Percentiles rank a stretch among this genome's conserved stretches.
These are phyloP conservation scores for Neodiprion pinetum DNA, from an alignment of 1,140 invertebrate genomes.

Conservation along the genomic window DNA sequence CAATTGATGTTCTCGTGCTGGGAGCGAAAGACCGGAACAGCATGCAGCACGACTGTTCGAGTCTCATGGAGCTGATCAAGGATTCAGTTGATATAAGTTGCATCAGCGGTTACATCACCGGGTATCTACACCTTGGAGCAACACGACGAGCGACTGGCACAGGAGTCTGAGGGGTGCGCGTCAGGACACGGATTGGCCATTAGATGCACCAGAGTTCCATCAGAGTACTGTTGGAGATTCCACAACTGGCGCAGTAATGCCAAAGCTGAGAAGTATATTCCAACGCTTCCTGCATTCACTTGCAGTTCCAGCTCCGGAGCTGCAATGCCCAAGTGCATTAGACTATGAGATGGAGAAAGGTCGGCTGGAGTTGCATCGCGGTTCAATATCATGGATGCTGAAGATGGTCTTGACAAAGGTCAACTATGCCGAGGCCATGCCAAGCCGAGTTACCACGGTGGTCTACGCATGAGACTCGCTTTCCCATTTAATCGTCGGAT, in stretches of 20 bases:
- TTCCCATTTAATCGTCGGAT: neutral
- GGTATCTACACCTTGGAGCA: constrained; percentile 57
- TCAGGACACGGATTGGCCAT: constrained; percentile 58
- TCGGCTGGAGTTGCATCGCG: neutral
- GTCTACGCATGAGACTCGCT: neutral
- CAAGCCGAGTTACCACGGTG: neutral
- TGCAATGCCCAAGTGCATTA: neutral
- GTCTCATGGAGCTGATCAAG: constrained; percentile 1
- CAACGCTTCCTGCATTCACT: neutral
- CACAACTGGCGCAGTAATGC: constrained; percentile 17
- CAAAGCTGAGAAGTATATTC: neutral
- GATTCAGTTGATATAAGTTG: constrained; percentile 8
- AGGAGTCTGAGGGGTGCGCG: constrained; percentile 50
- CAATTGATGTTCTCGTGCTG: neutral
- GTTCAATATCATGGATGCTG: constrained; percentile 5
- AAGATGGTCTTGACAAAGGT: neutral
- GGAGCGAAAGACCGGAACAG: neutral
- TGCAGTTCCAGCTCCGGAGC: neutral
- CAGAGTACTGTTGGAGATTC: constrained; percentile 52
- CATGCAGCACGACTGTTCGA: neutral
- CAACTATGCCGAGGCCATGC: neutral
- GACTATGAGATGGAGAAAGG: neutral
- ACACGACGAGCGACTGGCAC: constrained; percentile 43
- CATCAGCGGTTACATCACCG: constrained; percentile 19
- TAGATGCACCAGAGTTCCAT: constrained; percentile 54